Conservation (phyloP, 2,888 invertebrate genomes). For the Metellina segmentata region DNA sequence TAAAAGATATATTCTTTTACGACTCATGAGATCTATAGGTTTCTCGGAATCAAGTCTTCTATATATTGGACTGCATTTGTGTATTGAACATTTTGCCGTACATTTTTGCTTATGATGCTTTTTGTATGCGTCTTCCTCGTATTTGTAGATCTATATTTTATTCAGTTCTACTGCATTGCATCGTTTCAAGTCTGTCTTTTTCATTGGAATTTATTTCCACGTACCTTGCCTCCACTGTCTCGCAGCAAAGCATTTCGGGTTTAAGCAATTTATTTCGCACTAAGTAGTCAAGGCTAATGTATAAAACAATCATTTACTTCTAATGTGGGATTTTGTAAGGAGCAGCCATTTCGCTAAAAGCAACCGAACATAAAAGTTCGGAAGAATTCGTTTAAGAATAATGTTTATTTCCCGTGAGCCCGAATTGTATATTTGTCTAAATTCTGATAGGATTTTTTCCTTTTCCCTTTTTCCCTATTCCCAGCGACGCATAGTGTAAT, state of each 20-base stretch:
- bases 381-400: slow-evolving; percentile 72
- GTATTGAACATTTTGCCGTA: neutral
- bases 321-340: slow-evolving; percentile 71
- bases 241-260: slow-evolving; percentile 48
- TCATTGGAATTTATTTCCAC: slow-evolving; percentile 52
- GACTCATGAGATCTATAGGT: neutral
- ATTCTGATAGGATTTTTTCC: slow-evolving; percentile 41
- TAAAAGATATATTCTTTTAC: neutral
- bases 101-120: slow-evolving; percentile 20
- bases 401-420: slow-evolving; percentile 74
- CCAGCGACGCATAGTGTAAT: slow-evolving; percentile 51
- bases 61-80: neutral
- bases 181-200: slow-evolving; percentile 24
- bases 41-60: neutral
- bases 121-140: neutral
- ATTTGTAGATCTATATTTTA: slow-evolving; percentile 29
- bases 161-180: slow-evolving; percentile 38
- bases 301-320: slow-evolving; percentile 75
- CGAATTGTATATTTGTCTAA: slow-evolving; percentile 72
- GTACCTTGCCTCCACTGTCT: slow-evolving; percentile 41
- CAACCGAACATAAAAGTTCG: slow-evolving; percentile 73
- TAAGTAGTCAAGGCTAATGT: slow-evolving; percentile 76
- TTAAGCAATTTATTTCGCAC: slow-evolving; percentile 72
- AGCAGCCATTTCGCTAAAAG: slow-evolving; percentile 73
- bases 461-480: neutral